These are phyloP conservation scores for Perognathus longimembris DNA, from an alignment of 2,113 vertebrate species.

Conservation along the genomic window DNA sequence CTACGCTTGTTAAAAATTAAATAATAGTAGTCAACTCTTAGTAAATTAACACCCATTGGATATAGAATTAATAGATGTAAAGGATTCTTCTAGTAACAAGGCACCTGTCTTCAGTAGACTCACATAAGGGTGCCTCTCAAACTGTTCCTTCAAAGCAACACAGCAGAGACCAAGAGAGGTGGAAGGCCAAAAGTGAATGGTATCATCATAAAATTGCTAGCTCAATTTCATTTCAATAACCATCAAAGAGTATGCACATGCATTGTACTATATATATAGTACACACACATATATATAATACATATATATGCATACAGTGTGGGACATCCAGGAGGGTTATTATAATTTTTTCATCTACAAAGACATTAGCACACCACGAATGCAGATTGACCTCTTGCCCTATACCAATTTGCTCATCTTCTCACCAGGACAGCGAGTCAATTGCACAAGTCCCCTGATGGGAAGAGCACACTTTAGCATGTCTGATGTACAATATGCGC, in stretches of 20 bases:
- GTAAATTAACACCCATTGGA: conserved; percentile 32
- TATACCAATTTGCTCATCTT: conserved; percentile 82
- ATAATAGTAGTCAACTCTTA: conserved; percentile 26
- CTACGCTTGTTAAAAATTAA: conserved; percentile 59
- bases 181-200: conserved; percentile 31
- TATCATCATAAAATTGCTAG: conserved; percentile 18
- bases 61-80: conserved; percentile 45
- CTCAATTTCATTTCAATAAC: conserved; percentile 55
- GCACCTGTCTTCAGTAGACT: background rate
- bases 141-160: conserved; percentile 42
- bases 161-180: conserved; percentile 28
- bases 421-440: conserved; percentile 85
- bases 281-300: too few species aligned
- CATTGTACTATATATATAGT: conserved; percentile 30
- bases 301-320: conserved; percentile 1
- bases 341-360: conserved; percentile 77
- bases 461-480: conserved; percentile 76
- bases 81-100: background rate
- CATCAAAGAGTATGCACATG: conserved; percentile 40
- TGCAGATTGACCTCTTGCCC: conserved; percentile 81
- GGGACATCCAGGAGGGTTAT: conserved; percentile 56
- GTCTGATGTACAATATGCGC: conserved; percentile 69
- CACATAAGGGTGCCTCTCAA: conserved; percentile 26
- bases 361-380: conserved; percentile 81
- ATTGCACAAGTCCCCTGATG: conserved; percentile 81